Evolutionary conservation across 2,888 invertebrate species (phyloP), one percentile per base, ranked within the genome.

Genomic region (Agrilus biguttatus): DNA sequence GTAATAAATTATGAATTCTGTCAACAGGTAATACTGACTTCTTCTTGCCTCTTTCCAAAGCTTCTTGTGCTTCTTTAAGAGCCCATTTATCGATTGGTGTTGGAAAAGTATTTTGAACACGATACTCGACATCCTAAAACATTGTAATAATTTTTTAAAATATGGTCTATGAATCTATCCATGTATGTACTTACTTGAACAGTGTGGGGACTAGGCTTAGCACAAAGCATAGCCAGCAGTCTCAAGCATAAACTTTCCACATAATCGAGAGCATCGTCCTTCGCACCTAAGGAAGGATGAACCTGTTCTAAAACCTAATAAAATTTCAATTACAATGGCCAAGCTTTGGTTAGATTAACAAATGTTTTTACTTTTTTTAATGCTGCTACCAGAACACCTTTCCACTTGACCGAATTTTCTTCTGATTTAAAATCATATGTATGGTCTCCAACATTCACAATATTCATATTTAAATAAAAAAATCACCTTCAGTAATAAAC

Each of bases 81-180:
- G 93, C 91, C 92, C 93, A 95, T 62, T 80, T 80, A 68, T 93
- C 91, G 53, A 96, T 85, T 4, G 95, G 93, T 13, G 85, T 84
- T n/a, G 95, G 95, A 72, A 95, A 93, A 42, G 88, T 87, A 53
- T 83, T 83, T 51, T 83, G 79, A 33, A 96, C 91, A 49, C 91
- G 75, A 56, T 92, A 91, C 62, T 95, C 93, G 54, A 96, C 89
- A 69, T 96, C 96, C 76, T 85, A 69, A 12, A 64, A 63, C 23
- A 41, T 28, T 42, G 23, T 32, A 21, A 34, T 33, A 35, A 32
- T 35, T 14, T 7, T 28, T 28, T 28, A 10, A 5, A 39, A 39
- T 14, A 10, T n/a, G 23, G 21, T 17, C 2, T 19, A 41, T 2
- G 12, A 3, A 32, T 12, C 4, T 33, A 36, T 36, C 13, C 5